phyloP scores from a whole-genome alignment of 2,888 invertebrate genomes.

The Resseliella maxima region DNA sequence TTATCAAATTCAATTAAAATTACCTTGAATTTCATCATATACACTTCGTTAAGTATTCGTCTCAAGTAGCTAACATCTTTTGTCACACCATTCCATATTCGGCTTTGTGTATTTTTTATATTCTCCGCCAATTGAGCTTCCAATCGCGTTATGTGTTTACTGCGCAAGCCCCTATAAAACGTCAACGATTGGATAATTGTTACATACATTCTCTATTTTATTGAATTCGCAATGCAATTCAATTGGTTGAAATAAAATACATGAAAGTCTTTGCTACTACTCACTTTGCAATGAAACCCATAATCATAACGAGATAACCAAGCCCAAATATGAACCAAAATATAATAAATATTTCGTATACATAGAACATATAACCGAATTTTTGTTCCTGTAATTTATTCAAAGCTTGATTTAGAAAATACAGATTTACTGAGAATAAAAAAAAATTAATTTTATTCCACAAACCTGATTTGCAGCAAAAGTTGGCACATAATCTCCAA shows the following conservation, averaged over 20 bases:
- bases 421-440: background rate
- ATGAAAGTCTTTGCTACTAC: slow-evolving; percentile 58
- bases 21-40: slow-evolving; percentile 85
- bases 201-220: background rate
- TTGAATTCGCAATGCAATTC: background rate
- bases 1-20: slow-evolving; percentile 57
- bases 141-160: slow-evolving; percentile 78
- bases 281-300: slow-evolving; percentile 80
- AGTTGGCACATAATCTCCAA: slow-evolving; percentile 90
- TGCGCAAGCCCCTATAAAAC: slow-evolving; percentile 68
- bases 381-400: slow-evolving; percentile 59
- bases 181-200: slow-evolving; percentile 5
- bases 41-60: slow-evolving; percentile 82
- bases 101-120: slow-evolving; percentile 81
- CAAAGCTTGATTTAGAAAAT: too few species aligned
- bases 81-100: slow-evolving; percentile 80
- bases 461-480: slow-evolving; percentile 67
- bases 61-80: slow-evolving; percentile 80
- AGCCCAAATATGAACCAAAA: slow-evolving; percentile 92
- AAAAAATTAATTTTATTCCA: background rate
- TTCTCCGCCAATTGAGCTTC: slow-evolving; percentile 83
- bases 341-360: slow-evolving; percentile 85
- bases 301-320: slow-evolving; percentile 90
- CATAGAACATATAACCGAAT: slow-evolving; percentile 78
- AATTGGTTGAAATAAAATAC: slow-evolving; percentile 7